Conservation (phyloP, 2,888 invertebrate genomes). For the Seira ritae region DNA sequence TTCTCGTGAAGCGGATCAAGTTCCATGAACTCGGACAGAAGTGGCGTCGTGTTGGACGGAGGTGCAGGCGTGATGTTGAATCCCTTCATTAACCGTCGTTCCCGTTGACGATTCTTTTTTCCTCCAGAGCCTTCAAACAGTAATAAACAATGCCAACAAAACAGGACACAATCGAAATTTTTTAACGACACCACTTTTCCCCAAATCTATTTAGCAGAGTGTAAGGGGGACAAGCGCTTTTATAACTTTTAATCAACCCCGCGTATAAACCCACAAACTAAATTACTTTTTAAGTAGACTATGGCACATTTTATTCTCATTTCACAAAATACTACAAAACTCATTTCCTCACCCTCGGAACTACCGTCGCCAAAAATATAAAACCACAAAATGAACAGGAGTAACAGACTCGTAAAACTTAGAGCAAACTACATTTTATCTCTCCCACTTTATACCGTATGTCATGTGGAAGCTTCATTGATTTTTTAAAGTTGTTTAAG, state of each 20-base stretch:
- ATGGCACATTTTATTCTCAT: neutral
- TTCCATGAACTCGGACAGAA: conserved; percentile 74
- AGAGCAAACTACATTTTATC: neutral
- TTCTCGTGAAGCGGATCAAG: conserved; percentile 71
- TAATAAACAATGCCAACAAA: neutral
- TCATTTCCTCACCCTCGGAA: neutral
- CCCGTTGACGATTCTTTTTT: conserved; percentile 95
- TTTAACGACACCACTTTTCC: conserved; percentile 5
- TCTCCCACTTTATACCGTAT: neutral
- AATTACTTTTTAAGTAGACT: conserved; percentile 4
- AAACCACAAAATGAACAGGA: conserved; percentile 38
- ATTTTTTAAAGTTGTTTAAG: neutral
- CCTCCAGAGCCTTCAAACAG: conserved; percentile 85
- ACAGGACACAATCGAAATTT: neutral
- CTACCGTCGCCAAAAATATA: conserved; percentile 9
- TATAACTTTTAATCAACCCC: conserved; percentile 12
- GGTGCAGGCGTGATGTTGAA: conserved; percentile 89
- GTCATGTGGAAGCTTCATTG: neutral
- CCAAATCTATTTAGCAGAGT: neutral
- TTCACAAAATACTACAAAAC: neutral
- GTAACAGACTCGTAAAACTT: conserved; percentile 29
- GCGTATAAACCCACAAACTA: neutral
- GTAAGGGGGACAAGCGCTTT: neutral
- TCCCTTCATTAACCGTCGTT: conserved; percentile 93
- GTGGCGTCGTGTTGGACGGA: conserved; percentile 76